Percentiles rank a stretch among this genome's conserved stretches.
Evolutionary conservation across 2,888 invertebrate species (phyloP).

Genomic region (Agriotes lineatus): DNA sequence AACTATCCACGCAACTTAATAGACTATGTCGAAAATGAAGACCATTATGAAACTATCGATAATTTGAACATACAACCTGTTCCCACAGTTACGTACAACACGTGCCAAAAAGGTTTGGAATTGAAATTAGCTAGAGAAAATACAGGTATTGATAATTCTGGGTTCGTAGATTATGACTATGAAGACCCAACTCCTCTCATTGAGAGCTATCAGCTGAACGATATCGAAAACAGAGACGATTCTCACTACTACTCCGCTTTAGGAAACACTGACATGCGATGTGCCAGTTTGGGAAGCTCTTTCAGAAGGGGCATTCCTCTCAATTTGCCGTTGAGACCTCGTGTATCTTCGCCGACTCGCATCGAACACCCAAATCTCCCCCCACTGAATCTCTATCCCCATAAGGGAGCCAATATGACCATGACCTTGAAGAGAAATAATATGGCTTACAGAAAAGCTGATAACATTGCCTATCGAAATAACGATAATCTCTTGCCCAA

Average conservation of each 20-base stretch:
- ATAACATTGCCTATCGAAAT: conserved; percentile 37
- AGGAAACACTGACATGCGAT: conserved; percentile 64
- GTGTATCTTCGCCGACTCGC: conserved; percentile 84
- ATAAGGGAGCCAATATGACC: conserved; percentile 46
- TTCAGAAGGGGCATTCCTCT: conserved; percentile 64
- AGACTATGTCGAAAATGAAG: conserved; percentile 69
- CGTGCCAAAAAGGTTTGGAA: conserved; percentile 52
- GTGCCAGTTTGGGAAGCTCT: conserved; percentile 66
- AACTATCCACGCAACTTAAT: conserved; percentile 72
- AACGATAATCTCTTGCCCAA: conserved; percentile 44
- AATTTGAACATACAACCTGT: conserved; percentile 67
- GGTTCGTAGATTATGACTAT: conserved; percentile 83
- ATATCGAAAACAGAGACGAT: conserved; percentile 69
- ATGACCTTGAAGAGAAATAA: conserved; percentile 51
- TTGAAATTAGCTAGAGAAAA: conserved; percentile 44
- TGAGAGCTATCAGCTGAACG: conserved; percentile 77
- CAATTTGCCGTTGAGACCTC: conserved; percentile 69
- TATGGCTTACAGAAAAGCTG: conserved; percentile 48
- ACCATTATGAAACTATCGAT: conserved; percentile 80
- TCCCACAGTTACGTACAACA: conserved; percentile 44
- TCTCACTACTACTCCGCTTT: conserved; percentile 58
- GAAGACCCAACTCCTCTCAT: conserved; percentile 83
- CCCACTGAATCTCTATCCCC: conserved; percentile 74
- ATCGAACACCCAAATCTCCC: conserved; percentile 87
- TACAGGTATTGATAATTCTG: conserved; percentile 74